These are phyloP conservation scores for Akabosia matsudoensis DNA, from an alignment of 1,140 invertebrate species.

Conservation along the genomic window DNA sequence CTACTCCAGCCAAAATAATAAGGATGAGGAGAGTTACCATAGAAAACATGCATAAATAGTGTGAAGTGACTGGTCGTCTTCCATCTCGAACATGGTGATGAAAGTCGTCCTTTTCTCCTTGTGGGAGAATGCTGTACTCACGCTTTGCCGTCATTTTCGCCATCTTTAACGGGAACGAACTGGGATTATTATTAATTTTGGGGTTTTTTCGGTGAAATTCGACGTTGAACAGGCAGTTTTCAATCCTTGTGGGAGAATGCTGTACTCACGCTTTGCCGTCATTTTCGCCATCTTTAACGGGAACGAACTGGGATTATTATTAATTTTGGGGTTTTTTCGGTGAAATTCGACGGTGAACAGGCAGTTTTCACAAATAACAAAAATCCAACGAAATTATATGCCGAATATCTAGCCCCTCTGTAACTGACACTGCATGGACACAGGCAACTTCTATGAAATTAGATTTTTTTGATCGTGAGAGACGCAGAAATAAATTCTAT, in stretches of 20 bases:
- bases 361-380: too few relatives aligned
- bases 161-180: not conserved
- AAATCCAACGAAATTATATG: too few relatives aligned
- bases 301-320: not conserved
- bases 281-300: not conserved
- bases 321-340: not conserved
- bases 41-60: conserved; percentile 17
- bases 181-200: not conserved
- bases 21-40: conserved; percentile 17
- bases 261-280: conserved; percentile 24
- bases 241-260: conserved; percentile 22
- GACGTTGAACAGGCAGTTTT: too few relatives aligned
- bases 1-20: conserved; percentile 21
- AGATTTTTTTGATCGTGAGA: not conserved
- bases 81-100: conserved; percentile 27
- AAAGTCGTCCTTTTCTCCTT: conserved; percentile 29
- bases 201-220: not conserved
- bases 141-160: conserved; percentile 7
- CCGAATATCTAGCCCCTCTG: too few relatives aligned
- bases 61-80: not conserved
- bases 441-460: too few relatives aligned
- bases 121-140: conserved; percentile 29
- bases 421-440: too few relatives aligned
- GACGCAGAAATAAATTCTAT: not conserved
- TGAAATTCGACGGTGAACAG: not conserved